phyloP scores from a whole-genome alignment of 2,797 vertebrate species.

The Sylvilagus floridanus region DNA sequence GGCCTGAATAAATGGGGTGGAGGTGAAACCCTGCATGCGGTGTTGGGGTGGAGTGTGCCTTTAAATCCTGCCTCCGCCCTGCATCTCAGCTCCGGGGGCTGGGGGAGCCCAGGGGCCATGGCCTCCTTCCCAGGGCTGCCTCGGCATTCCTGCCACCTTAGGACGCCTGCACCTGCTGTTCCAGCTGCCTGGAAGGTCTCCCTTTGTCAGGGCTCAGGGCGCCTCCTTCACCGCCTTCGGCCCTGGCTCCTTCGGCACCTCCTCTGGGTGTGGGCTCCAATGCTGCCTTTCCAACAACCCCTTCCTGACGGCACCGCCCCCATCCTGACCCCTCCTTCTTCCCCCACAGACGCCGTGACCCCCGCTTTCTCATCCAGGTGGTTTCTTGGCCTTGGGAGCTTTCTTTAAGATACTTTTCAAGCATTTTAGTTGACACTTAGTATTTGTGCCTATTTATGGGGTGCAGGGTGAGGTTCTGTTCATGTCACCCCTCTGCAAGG shows the following conservation, averaged over 20 bases:
- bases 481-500: not conserved
- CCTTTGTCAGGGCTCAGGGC: rapidly evolving
- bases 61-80: not conserved
- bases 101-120: too few species aligned
- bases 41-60: not conserved
- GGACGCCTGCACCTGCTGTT: not conserved
- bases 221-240: not conserved
- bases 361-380: not conserved
- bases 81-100: too few species aligned
- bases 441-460: too few species aligned
- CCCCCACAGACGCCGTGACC: not conserved
- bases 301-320: not conserved
- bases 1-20: not conserved
- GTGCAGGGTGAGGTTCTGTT: not conserved
- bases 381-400: too few species aligned
- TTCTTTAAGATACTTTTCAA: too few species aligned
- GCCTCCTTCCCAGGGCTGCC: too few species aligned
- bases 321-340: not conserved
- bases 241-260: not conserved
- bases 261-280: not conserved
- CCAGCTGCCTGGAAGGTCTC: not conserved
- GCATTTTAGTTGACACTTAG: too few species aligned
- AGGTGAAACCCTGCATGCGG: not conserved
- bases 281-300: not conserved
- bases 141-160: not conserved